Evolutionary conservation across 2,113 vertebrate species (phyloP), one percentile per base, ranked within the genome.

Genomic region (Motacilla tschutschensis): DNA sequence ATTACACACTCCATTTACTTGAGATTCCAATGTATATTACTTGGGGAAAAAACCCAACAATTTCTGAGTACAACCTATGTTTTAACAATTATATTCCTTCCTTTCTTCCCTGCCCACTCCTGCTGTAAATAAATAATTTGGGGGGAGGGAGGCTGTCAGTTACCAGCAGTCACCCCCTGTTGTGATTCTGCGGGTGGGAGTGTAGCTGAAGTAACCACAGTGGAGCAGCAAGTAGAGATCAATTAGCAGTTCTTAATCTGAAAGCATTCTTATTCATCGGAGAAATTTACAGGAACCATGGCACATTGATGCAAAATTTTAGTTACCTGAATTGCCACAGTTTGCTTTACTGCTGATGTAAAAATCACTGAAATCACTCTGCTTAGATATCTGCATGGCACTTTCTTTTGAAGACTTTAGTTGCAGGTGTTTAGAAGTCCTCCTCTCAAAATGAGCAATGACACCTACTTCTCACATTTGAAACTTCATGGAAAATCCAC

Each of bases 1-100:
- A 93, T 94, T 80, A 89, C 43, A 93, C 87, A 84, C 90, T 92
- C 62, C 57, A 88, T 94, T 82, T 87, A 69, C 79, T 95, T 74
- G 83, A 95, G 80, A 95, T 93, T 92, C 93, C 92, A 93, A 58
- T 83, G 82, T 83, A 87, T 93, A 91, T 93, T 94, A 65, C 93
- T 93, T 66, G 72, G 63, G 3, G 5, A 62, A 72, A 79, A 79
- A 82, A 41, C 14, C 1, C 8, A 63, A 63, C 43, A 54, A 14
- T 83, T 93, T 64, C 47, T 41, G 76, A 89, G 36, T 63, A 50
- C 20, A 57, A 53, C 9, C 73, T 91, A 86, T 41, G 43, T 86
- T 96, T 94, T 94, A 91, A 67, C 82, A 94, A 91, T 95, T 95
- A 88, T 87, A 70, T 87, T 75, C 16, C 13, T 85, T 69, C 79